Evolutionary conservation across 1,140 invertebrate genomes (phyloP).

Genomic region (Lordiphosa clarofinis): DNA sequence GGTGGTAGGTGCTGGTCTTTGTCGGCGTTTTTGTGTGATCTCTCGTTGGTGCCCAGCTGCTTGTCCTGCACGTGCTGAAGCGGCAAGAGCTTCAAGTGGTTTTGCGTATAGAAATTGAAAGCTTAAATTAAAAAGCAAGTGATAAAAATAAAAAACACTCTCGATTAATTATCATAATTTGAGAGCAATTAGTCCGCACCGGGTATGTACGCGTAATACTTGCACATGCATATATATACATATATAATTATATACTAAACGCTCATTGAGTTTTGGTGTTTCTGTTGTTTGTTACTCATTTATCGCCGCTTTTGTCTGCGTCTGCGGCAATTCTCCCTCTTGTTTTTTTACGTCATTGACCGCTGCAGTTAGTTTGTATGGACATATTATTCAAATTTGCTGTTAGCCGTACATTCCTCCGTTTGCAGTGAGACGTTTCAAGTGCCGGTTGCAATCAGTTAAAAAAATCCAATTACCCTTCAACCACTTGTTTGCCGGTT

Average conservation of each 20-base stretch:
- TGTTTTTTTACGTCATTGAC: slow-evolving; percentile 41
- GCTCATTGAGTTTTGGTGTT: slow-evolving; percentile 7
- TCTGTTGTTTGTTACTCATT: slow-evolving; percentile 10
- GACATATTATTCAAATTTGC: slow-evolving; percentile 9
- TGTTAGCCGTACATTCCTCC: too few species aligned
- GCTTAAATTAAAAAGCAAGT: neutral
- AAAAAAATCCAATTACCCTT: neutral
- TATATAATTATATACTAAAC: slow-evolving; percentile 3
- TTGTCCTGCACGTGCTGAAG: slow-evolving; percentile 2
- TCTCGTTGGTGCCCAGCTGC: neutral
- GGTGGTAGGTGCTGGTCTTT: slow-evolving; percentile 8
- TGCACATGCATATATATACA: neutral
- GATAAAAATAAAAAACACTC: too few species aligned
- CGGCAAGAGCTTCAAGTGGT: slow-evolving; percentile 10
- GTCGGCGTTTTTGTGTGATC: neutral
- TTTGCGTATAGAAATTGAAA: slow-evolving; percentile 2
- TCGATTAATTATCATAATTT: too few species aligned
- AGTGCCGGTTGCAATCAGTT: slow-evolving; percentile 1
- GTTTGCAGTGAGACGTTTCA: neutral
- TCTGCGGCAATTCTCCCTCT: slow-evolving; percentile 22
- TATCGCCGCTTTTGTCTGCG: slow-evolving; percentile 6
- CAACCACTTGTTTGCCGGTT: slow-evolving; percentile 7
- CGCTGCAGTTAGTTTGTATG: slow-evolving; percentile 25
- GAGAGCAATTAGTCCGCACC: neutral
- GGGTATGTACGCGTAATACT: slow-evolving; percentile 7